Base-by-base conservation (phyloP, 2,888 invertebrate genomes). In the Sesia apiformis region DNA sequence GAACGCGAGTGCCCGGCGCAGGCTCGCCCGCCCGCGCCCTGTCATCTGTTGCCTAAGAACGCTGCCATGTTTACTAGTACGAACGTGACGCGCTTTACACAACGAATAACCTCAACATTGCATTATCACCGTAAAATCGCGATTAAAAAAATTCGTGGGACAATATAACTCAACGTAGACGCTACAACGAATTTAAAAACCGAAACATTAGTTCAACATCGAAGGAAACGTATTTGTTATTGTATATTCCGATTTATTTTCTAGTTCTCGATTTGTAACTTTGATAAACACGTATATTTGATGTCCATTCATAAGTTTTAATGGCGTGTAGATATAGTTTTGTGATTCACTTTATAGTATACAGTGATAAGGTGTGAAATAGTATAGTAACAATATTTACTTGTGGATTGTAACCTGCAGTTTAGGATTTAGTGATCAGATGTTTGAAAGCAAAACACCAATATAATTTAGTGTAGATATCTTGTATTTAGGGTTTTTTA, bases 61-160 rank as follows among this genome's bases (percentile, higher is more conserved):
- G 78, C 84, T 85, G 87, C 86, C 86, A 88, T 89, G 88, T 86
- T 87, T 87, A 88, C 88, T 78, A 80, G 80, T 78, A 74, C 75
- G 72, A 78, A 78, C 82, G 80, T 81, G 86, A 83, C 85, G 82
- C 84, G 78, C 79, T 70, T 75, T 76, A 81, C 76, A 85, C 87
- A 85, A 85, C 86, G 84, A 86, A 84, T 86, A 88, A 87, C 87
- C 86, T 86, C 79, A 78, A 74, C 70, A 72, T 72, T 69, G 72
- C 69, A 64, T 58, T 75, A 69, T 5, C 38, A 74, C 70, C 76
- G 64, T 62, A 69, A 71, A 77, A 64, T 68, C 72, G 69, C 67
- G 66, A 67, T 49, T 43, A 2, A 62, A 65, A 66, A 71, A 70
- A 68, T 64, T 63, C 63, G 62, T 64, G 55, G 61, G 66, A 66